Evolutionary conservation across 2,888 invertebrate genomes (phyloP), one percentile per base, ranked within the genome.

Genomic region (Pterobdella sp.): DNA sequence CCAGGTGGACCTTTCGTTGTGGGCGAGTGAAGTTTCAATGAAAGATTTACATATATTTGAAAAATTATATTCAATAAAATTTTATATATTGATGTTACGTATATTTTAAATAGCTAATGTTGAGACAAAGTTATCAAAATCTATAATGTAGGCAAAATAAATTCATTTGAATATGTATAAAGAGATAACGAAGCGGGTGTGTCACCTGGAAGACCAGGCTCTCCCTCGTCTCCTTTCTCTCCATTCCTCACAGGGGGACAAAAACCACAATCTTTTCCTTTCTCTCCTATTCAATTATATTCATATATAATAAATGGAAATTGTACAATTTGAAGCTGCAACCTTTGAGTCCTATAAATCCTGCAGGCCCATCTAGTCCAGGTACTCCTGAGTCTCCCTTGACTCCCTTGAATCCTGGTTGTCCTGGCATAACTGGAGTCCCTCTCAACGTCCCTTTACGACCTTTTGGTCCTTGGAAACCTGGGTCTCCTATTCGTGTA

Each of bases 191-290:
- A n/a, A n/a, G n/a, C n/a, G n/a, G n/a, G n/a, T n/a, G n/a, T n/a
- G n/a, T 56, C 60, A 56, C 74, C 75, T 66, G 68, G 74, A 37
- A 52, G 63, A 31, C 68, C 68, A 72, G 26, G 1, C 22, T n/a
- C 29, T 34, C 75, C 73, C 10, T 18, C 14, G 4, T 52, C 36
- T 49, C 73, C 73, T 2, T 49, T 63, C n/a, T 26, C 37, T 56
- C 74, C 70, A 36, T 29, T 18, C 7, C 18, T 22, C 32, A 65
- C 73, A 56, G 73, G 63, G 31, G 52, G 52, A 49, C 80, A 79
- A 69, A 76, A 75, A 1, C 71, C 68, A 68, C 80, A 80, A 67
- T 77, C 76, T 1, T 60, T 56, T 34, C 80, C 80, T 34, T 76
- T 76, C 14, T 2, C 42, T 7, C 68, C 68, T 68, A 22, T n/a